Base-by-base conservation (phyloP, 2,888 invertebrate genomes). In the Agriotes lineatus region DNA sequence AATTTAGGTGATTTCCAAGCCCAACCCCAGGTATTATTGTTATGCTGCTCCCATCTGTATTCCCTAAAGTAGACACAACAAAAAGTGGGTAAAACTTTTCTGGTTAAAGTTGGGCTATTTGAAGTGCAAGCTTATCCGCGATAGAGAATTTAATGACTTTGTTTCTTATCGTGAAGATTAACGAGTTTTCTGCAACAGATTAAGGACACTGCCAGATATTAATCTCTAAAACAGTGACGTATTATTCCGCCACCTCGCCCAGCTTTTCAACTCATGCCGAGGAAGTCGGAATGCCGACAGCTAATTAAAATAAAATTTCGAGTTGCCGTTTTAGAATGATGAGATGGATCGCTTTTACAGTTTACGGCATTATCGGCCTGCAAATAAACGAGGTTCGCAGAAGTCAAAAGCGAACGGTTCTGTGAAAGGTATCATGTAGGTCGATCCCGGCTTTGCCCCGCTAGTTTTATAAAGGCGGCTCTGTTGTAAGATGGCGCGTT, bases 161-260 rank as follows among this genome's bases (percentile, higher is more conserved):
- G 79, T 80, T 82, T 81, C 82, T 81, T 82, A 81, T 82, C 81
- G 75, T 69, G 73, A 81, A 82, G 82, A 82, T 82, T 82, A 82
- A 82, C 81, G 82, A 79, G 78, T 79, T 79, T 78, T 74, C 77
- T 79, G 78, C 80, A 77, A 78, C 80, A 79, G 81, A 82, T 80
- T 81, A 80, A 81, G 77, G 77, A 77, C 76, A 74, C 73, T 74
- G 74, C 75, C 68, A 76, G 77, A 77, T 81, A 81, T 81, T 80
- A 79, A 78, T 78, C 78, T 77, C 68, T 74, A 67, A 57, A 71
- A 73, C 67, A 76, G 76, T 76, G 77, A 77, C 76, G 73, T 77
- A 78, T 79, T 78, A 75, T 72, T 69, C 48, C 56, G 52, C 52
- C 45, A 44, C 35, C 54, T 58, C 35, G 9, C 14, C 12, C 48